Conservation (phyloP, 2,113 vertebrate genomes). For the Promerops cafer region DNA sequence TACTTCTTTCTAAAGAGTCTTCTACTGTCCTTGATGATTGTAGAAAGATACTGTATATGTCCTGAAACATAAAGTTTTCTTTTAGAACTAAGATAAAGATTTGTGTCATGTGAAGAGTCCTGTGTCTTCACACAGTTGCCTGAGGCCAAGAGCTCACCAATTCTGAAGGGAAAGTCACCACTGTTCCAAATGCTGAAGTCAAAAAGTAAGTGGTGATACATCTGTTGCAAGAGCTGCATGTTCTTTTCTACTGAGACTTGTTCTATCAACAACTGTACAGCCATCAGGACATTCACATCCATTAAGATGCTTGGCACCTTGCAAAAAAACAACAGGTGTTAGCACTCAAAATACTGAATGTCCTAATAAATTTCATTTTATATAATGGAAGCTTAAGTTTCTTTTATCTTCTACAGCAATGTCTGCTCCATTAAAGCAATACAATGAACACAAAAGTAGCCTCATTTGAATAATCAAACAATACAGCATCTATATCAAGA, state of each 20-base stretch:
- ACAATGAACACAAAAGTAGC: not conserved
- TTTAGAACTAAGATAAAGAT: constrained; percentile 27
- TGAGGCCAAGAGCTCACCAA: constrained; percentile 74
- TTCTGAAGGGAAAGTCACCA: constrained; percentile 93
- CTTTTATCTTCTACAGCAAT: not conserved
- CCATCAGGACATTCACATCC: constrained; percentile 92
- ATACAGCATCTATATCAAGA: not conserved
- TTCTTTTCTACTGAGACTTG: constrained; percentile 92
- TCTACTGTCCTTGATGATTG: constrained; percentile 94
- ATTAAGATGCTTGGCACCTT: constrained; percentile 85
- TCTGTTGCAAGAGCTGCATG: constrained; percentile 84
- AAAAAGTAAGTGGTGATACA: constrained; percentile 91
- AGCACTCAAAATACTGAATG: not conserved
- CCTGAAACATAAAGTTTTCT: constrained; percentile 72
- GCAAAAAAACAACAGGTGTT: not conserved
- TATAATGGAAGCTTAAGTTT: not conserved
- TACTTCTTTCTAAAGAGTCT: constrained; percentile 94
- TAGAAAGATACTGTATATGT: constrained; percentile 97
- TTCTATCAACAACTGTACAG: constrained; percentile 89
- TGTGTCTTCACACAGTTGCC: not conserved
- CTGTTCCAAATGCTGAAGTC: constrained; percentile 96
- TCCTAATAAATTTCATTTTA: not conserved
- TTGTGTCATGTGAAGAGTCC: not conserved
- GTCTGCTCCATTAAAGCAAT: not conserved
- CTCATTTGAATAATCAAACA: not conserved